Evolutionary conservation across 1,140 invertebrate species (phyloP), one percentile per base, ranked within the genome.

Genomic region (Cotesia typhae): DNA sequence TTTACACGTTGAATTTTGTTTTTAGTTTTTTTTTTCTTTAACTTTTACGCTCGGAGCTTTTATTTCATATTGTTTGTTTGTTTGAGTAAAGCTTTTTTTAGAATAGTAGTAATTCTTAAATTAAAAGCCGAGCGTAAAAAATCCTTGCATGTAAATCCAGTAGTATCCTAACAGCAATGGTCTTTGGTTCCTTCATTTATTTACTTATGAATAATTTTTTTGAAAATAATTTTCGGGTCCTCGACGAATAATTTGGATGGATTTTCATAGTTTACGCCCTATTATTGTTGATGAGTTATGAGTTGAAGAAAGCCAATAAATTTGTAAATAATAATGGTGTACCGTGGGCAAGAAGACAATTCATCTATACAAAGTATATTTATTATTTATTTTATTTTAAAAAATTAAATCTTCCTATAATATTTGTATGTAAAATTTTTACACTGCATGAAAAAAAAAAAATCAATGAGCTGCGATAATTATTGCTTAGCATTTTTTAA

Each of bases 1-100:
- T 87, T 80, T 79, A 85, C 76, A 82, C 75, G 70, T 84, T 84
- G 84, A 80, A 83, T 86, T 87, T 83, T 80, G 82, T 86, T 86
- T 86, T 80, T 80, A 47, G 41, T 83, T 82, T 77, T 80, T 83
- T 83, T 72, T 72, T 71, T 10, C 71, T 66, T 67, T 64, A 53
- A n/a, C 10, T 37, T 57, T 63, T 52, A 28, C 37, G 74, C 63
- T 52, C 52, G 52, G 36, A 60, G 20, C 20, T 72, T 38, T 12
- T 12, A 5, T 64, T 70, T 35, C 36, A 52, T 61, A 5, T 64
- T 53, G 20, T 63, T 68, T 47, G 47, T 65, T 28, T 35, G 60
- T 47, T 35, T 20, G 3, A 61, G 20, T 20, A 60, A 60, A 47
- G 41, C 41, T 47, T 47, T 7, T 47, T 28, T 28, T 41, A 64